phyloP scores from a whole-genome alignment of 2,113 vertebrate species.

The Ameiurus melas region DNA sequence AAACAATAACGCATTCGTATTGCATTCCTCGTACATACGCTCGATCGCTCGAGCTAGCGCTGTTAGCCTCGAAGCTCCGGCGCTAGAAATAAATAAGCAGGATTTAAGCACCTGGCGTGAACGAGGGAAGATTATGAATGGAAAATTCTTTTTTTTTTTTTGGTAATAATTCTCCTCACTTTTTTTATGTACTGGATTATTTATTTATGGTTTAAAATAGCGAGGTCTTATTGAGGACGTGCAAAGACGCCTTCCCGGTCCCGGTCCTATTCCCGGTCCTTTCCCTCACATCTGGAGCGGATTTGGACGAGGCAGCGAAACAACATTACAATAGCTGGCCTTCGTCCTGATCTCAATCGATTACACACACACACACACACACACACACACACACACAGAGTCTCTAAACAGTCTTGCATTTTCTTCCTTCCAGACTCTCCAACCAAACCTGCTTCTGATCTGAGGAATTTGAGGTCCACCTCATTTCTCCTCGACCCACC shows the following conservation, averaged over 20 bases:
- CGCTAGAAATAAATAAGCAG: not conserved
- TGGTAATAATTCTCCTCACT: not conserved
- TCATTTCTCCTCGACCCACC: not conserved
- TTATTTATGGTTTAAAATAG: not conserved
- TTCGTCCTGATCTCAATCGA: conserved; percentile 32
- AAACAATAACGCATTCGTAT: not conserved
- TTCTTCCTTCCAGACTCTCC: not conserved
- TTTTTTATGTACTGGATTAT: not conserved
- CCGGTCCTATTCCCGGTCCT: conserved; percentile 7
- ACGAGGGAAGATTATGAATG: not conserved
- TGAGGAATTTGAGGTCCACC: conserved; percentile 2
- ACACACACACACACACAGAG: conserved; percentile 33
- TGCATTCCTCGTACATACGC: not conserved
- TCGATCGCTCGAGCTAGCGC: not conserved
- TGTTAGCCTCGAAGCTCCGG: not conserved
- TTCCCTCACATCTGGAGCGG: conserved; percentile 52
- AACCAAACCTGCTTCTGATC: conserved; percentile 33
- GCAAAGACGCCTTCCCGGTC: not conserved
- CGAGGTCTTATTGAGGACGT: not conserved
- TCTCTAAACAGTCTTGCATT: not conserved
- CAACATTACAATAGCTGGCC: conserved; percentile 46
- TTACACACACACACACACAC: conserved; percentile 29
- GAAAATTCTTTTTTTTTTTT: no score
- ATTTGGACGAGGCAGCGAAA: conserved; percentile 43
- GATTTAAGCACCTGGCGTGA: not conserved